Percentiles rank a stretch among this genome's conserved stretches.
Evolutionary conservation across 2,888 invertebrate genomes (phyloP).

Genomic region (Dasysyrphus albostriatus): DNA sequence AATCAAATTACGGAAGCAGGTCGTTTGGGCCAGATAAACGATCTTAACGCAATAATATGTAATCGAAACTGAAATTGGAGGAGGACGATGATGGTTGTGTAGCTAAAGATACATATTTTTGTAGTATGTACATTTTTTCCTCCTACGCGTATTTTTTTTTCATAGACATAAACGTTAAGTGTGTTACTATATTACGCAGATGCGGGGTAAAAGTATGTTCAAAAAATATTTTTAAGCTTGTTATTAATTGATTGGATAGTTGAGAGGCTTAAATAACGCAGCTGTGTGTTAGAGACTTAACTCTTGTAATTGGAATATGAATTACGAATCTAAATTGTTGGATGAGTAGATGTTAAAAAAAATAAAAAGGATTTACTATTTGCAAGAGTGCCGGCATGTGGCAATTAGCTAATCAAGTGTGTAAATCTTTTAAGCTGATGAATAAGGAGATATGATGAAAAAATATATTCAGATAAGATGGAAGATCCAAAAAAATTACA

Average conservation of each 20-base stretch:
- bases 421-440: conserved; percentile 27
- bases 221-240: conserved; percentile 34
- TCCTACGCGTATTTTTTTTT: conserved; percentile 53
- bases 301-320: conserved; percentile 38
- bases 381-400: conserved; percentile 21
- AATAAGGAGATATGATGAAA: conserved; percentile 16
- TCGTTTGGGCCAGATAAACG: conserved; percentile 49
- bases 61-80: conserved; percentile 63
- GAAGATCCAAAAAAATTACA: neutral
- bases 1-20: conserved; percentile 72
- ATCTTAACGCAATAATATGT: conserved; percentile 38
- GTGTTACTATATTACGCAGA: conserved; percentile 31
- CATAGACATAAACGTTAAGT: neutral
- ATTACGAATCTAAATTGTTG: conserved; percentile 40
- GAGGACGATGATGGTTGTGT: conserved; percentile 16
- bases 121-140: neutral
- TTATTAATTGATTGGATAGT: conserved; percentile 56
- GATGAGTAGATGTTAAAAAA: conserved; percentile 12
- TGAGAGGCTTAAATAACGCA: conserved; percentile 18
- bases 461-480: neutral
- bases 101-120: conserved; percentile 3
- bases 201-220: conserved; percentile 1
- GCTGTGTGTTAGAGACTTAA: conserved; percentile 21
- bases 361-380: conserved; percentile 3
- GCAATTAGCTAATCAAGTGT: conserved; percentile 40